A percentile compares a stretch with the other conserved stretches of the same genome.
Evolutionary conservation across 2,888 invertebrate species (phyloP).

Genomic region (Tetheella fluctuosa): DNA sequence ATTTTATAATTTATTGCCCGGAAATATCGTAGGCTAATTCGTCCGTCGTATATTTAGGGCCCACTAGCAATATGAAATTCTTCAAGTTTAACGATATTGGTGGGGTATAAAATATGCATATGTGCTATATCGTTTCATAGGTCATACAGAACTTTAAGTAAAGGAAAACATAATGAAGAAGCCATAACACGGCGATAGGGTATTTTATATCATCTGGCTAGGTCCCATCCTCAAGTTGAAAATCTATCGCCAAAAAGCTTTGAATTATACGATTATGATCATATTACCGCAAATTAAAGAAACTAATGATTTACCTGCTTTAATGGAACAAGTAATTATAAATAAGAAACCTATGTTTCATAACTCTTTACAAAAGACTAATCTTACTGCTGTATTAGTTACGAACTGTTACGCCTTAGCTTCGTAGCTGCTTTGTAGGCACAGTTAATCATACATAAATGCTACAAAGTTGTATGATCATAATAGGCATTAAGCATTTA

Average conservation of each 20-base stretch:
- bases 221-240: no score
- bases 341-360: neutral
- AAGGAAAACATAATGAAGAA: constrained; percentile 16
- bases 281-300: no score
- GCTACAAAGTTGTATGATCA: no score
- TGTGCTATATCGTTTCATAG: constrained; percentile 1
- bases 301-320: no score
- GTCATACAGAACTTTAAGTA: constrained; percentile 3
- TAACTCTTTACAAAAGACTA: neutral
- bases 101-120: constrained; percentile 7
- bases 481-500: no score
- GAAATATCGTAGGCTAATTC: constrained; percentile 75
- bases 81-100: constrained; percentile 22
- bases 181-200: no score
- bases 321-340: no score
- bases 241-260: no score
- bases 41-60: constrained; percentile 65
- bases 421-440: constrained; percentile 22
- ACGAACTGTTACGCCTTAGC: constrained; percentile 30
- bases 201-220: no score
- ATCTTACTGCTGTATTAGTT: neutral
- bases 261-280: no score
- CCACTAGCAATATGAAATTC: constrained; percentile 39
- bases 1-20: constrained; percentile 72
- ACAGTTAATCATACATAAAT: no score